Conservation (phyloP, 35 echinoderm and acorn worm species). For the Eucidaris tribuloides region DNA sequence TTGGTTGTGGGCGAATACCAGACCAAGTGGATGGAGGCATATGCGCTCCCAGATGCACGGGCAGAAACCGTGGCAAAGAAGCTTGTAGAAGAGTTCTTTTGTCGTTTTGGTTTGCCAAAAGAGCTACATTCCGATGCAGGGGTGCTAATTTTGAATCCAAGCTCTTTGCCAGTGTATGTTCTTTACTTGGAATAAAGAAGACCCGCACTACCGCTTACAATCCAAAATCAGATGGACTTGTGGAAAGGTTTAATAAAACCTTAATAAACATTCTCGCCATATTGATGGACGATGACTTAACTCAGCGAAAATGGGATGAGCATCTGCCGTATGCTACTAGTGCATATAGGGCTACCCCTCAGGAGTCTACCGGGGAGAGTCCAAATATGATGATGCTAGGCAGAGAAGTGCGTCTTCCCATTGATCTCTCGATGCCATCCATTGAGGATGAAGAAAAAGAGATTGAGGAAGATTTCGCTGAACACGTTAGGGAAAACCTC, state of each 20-base stretch:
- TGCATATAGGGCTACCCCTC: too few relatives aligned
- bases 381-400: too few relatives aligned
- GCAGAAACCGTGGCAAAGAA: slow-evolving; percentile 37
- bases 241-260: slow-evolving; percentile 29
- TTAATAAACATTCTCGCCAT: slow-evolving; percentile 20
- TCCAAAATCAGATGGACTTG: slow-evolving; percentile 38
- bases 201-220: slow-evolving; percentile 40
- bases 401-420: too few relatives aligned
- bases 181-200: slow-evolving; percentile 8
- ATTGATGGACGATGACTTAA: not conserved
- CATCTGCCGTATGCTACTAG: too few relatives aligned
- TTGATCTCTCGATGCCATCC: too few relatives aligned
- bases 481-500: too few relatives aligned
- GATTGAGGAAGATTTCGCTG: too few relatives aligned
- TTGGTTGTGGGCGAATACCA: slow-evolving; percentile 42
- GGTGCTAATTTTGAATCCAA: slow-evolving; percentile 47
- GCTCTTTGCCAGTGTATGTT: slow-evolving; percentile 23
- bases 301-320: slow-evolving; percentile 28
- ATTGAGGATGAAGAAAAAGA: too few relatives aligned
- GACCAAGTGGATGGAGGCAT: slow-evolving; percentile 49
- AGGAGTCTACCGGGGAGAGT: too few relatives aligned
- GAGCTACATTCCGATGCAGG: slow-evolving; percentile 59
- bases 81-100: slow-evolving; percentile 46
- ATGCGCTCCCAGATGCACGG: slow-evolving; percentile 10
- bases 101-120: slow-evolving; percentile 43